A percentile compares a stretch with the other conserved stretches of the same genome.
These are phyloP conservation scores for Teleogryllus oceanicus DNA, from an alignment of 2,888 invertebrate species.

Conservation along the genomic window DNA sequence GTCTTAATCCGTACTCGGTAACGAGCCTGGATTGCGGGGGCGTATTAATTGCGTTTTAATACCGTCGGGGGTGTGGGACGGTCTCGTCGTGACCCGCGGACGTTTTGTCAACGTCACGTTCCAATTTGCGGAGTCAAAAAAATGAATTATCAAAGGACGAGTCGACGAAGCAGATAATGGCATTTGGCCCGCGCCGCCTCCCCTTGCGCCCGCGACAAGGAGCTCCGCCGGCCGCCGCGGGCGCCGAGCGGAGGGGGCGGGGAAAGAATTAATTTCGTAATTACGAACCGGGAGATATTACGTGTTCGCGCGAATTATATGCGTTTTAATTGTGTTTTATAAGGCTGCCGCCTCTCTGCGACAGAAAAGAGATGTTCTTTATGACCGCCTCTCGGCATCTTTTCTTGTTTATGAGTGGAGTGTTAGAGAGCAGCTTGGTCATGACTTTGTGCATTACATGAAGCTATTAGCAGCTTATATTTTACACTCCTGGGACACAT, in stretches of 20 bases:
- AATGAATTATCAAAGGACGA: constrained; percentile 10
- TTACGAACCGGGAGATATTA: too few relatives aligned
- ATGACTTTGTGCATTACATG: not conserved
- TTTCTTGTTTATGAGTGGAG: too few relatives aligned
- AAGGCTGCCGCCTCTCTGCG: too few relatives aligned
- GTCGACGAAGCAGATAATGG: constrained; percentile 18
- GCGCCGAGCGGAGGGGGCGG: too few relatives aligned
- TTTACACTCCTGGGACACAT: not conserved
- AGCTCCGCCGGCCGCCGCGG: too few relatives aligned
- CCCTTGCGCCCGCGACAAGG: not conserved
- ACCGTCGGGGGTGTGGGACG: not conserved
- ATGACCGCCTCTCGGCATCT: too few relatives aligned
- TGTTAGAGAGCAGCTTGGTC: too few relatives aligned
- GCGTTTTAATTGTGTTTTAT: too few relatives aligned
- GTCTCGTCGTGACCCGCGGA: not conserved
- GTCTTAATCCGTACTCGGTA: not conserved
- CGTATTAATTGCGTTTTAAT: constrained; percentile 18
- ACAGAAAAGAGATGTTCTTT: too few relatives aligned
- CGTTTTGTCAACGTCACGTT: constrained; percentile 18
- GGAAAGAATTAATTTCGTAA: too few relatives aligned
- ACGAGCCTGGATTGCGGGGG: not conserved
- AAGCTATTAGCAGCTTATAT: not conserved
- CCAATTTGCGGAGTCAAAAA: constrained; percentile 12
- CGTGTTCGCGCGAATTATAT: too few relatives aligned
- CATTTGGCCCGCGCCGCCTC: not conserved